These are phyloP conservation scores for Rhipidura dahli DNA, from an alignment of 2,113 vertebrate species.

Conservation along the genomic window DNA sequence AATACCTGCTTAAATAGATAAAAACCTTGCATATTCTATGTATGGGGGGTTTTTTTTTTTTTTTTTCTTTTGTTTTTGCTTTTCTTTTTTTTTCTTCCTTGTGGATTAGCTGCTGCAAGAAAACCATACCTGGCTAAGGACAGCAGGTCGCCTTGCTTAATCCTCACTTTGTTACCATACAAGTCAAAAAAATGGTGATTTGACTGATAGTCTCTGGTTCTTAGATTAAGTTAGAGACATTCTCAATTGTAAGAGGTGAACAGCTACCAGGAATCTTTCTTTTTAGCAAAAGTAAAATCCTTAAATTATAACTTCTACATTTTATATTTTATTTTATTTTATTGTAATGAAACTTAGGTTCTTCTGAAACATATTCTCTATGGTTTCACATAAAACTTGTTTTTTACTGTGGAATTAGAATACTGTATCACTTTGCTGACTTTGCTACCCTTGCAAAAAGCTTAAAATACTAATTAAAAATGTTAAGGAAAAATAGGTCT, in stretches of 20 bases:
- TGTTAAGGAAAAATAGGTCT: neutral
- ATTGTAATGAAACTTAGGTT: no score
- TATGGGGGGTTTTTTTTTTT: rapidly evolving
- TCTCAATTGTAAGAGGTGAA: neutral
- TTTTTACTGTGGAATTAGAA: neutral
- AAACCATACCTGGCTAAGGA: neutral
- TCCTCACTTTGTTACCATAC: neutral
- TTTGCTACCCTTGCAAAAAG: neutral
- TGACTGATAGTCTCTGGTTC: neutral
- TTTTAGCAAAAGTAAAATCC: neutral
- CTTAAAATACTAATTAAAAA: neutral
- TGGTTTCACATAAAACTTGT: neutral
- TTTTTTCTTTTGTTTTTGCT: no score
- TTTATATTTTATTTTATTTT: neutral
- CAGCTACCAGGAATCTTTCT: neutral
- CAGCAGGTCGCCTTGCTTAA: neutral
- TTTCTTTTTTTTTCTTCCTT: neutral
- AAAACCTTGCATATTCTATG: neutral
- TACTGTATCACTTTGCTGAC: neutral
- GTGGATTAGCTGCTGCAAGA: neutral
- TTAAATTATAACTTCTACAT: neutral
- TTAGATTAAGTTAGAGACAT: neutral
- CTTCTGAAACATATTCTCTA: no score
- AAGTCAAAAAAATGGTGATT: neutral
- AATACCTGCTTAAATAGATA: neutral